Conservation (phyloP, 2,797 vertebrate species). For the Sorex maritimensis region DNA sequence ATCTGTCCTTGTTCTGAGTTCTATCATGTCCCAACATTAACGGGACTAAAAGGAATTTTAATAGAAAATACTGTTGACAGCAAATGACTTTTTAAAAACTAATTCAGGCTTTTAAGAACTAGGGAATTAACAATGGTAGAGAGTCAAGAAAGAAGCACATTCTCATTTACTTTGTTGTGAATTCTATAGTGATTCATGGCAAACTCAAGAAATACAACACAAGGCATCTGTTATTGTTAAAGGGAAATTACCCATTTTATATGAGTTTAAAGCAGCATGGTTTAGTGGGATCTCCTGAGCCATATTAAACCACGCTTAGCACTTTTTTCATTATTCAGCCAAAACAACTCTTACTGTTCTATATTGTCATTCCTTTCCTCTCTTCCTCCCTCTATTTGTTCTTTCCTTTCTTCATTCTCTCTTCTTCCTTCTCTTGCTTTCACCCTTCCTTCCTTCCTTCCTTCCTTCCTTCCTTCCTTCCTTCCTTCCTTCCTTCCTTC, state of each 20-base stretch:
- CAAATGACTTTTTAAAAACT: conserved; percentile 54
- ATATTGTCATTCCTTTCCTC: neutral
- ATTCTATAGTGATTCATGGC: conserved; percentile 56
- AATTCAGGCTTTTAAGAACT: conserved; percentile 47
- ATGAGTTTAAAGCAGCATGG: neutral
- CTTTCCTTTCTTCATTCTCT: neutral
- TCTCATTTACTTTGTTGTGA: conserved; percentile 50
- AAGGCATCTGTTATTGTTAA: conserved; percentile 57
- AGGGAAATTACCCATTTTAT: conserved; percentile 65
- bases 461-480: neutral
- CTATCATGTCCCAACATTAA: neutral
- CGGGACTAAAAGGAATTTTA: conserved; percentile 20
- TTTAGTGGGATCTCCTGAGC: conserved; percentile 26
- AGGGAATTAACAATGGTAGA: conserved; percentile 34
- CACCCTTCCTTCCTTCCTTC: too few relatives aligned
- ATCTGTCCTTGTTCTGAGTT: conserved; percentile 49
- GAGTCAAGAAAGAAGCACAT: conserved; percentile 18
- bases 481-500: neutral
- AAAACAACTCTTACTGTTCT: neutral
- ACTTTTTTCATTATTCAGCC: conserved; percentile 23
- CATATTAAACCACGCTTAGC: conserved; percentile 28
- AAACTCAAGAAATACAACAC: conserved; percentile 61
- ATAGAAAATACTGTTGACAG: conserved; percentile 52
- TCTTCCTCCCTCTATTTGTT: neutral
- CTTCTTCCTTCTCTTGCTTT: neutral